phyloP scores from a whole-genome alignment of 2,888 invertebrate species.

The Cinara cedri region DNA sequence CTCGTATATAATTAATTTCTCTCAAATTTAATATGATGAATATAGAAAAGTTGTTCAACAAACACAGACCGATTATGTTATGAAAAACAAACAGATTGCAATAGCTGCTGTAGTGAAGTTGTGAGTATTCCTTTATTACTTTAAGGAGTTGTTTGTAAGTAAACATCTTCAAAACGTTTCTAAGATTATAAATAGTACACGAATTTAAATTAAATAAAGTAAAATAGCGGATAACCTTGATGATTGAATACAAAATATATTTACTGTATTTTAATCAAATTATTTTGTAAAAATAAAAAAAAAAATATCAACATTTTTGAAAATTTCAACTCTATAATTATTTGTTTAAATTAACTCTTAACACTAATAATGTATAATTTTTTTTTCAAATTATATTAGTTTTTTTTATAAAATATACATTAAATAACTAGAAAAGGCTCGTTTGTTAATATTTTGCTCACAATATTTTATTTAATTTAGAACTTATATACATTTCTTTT shows the following conservation, averaged over 20 bases:
- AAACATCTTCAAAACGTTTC: not conserved
- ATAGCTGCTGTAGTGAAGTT: not conserved
- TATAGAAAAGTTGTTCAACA: not conserved
- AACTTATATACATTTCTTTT: too few species aligned
- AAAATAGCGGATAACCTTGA: not conserved
- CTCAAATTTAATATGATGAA: not conserved
- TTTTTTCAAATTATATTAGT: too few species aligned
- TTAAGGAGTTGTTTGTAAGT: not conserved
- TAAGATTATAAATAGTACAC: not conserved
- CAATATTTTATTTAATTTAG: too few species aligned
- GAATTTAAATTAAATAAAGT: not conserved
- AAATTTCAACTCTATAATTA: too few species aligned
- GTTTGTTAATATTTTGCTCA: too few species aligned
- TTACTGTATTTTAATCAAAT: too few species aligned
- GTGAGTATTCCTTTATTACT: not conserved
- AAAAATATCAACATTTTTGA: too few species aligned
- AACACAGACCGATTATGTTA: not conserved
- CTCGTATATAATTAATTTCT: constrained; percentile 17
- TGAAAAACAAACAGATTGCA: constrained; percentile 18
- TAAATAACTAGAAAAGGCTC: too few species aligned
- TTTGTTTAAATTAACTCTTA: too few species aligned
- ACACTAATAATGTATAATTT: too few species aligned
- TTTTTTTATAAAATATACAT: too few species aligned
- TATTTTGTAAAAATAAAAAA: too few species aligned
- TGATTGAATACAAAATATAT: not conserved